Base-by-base conservation (phyloP, 2,113 vertebrate species). In the Halichoeres trimaculatus region DNA sequence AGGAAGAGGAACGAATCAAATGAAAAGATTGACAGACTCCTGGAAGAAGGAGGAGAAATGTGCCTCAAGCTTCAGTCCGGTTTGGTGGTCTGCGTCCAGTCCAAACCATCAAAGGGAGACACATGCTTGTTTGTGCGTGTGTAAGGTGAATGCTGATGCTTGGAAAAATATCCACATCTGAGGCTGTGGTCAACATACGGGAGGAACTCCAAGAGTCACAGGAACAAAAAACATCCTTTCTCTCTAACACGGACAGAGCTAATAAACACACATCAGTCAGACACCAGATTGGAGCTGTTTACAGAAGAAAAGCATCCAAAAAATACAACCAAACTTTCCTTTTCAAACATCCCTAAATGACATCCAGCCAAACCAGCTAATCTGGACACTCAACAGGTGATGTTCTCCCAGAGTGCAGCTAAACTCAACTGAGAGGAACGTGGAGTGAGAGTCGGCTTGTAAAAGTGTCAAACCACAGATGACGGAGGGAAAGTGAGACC, bases 161-260 rank as follows among this genome's bases (percentile, higher is more conserved):
- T 17, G 71, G 82, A 79, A 83, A 88, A 5, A 62, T 34, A 55
- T 56, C 57, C 19, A 81, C 58, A 78, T 89, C 84, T 84, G 85
- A 22, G 70, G 85, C 71, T 83, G 82, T 76, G 85, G 75, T 80
- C 83, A 69, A 45, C 70, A 88, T 52, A 74, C 84, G 78, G 76
- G 79, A 85, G 24, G 47, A 69, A 57, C 74, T 88, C 74, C 79
- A 74, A 66, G 61, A 67, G 53, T 19, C 41, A 63, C 57, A 59
- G 83, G 70, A 75, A 81, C 72, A 68, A 81, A 89, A 79, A 74
- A 76, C 74, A 86, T 84, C 77, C 73, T 74, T n/a, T n/a, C 60
- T 58, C 0, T 80, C 64, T 86, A 83, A 89, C 80, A 81, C 64
- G 83, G 81, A 89, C 72, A 76, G 77, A 40, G 66, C 82, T 85